These are phyloP conservation scores for Oedothorax gibbosus DNA, from an alignment of 1,140 invertebrate genomes.

Conservation along the genomic window DNA sequence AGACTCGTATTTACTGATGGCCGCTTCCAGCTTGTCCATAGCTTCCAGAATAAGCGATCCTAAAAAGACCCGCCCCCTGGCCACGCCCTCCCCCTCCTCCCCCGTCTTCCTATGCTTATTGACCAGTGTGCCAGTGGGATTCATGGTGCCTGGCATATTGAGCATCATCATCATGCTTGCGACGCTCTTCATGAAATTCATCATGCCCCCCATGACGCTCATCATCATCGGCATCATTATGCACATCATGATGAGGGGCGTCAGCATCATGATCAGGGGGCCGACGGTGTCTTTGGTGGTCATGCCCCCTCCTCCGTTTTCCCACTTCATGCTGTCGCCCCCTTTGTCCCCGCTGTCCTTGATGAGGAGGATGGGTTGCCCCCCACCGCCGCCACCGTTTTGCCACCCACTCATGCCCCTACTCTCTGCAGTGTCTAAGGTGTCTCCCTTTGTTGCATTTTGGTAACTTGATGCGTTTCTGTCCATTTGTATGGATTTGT, in stretches of 20 bases:
- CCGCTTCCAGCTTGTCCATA: conserved; percentile 27
- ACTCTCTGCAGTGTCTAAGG: not conserved
- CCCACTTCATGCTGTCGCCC: not conserved
- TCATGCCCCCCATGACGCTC: conserved; percentile 55
- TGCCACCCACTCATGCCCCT: not conserved
- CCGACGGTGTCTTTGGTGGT: conserved; percentile 28
- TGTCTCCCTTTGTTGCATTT: conserved; percentile 8
- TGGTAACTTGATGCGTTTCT: not conserved
- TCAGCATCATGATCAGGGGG: conserved; percentile 52
- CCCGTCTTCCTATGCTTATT: conserved; percentile 31
- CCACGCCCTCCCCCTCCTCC: conserved; percentile 9
- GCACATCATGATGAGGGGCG: conserved; percentile 57
- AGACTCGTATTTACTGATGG: conserved; percentile 32
- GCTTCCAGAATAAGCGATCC: conserved; percentile 20
- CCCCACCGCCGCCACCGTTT: conserved; percentile 17
- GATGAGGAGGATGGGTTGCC: conserved; percentile 41
- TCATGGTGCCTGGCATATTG: not conserved
- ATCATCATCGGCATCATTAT: conserved; percentile 60
- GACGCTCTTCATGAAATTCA: conserved; percentile 50
- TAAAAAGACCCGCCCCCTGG: not conserved
- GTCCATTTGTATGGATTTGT: too few species aligned
- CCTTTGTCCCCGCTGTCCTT: conserved; percentile 42
- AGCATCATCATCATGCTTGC: conserved; percentile 44
- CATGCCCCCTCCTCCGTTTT: not conserved
- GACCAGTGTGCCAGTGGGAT: not conserved